Conservation (phyloP, 1,140 invertebrate genomes). For the Bombus affinis region DNA sequence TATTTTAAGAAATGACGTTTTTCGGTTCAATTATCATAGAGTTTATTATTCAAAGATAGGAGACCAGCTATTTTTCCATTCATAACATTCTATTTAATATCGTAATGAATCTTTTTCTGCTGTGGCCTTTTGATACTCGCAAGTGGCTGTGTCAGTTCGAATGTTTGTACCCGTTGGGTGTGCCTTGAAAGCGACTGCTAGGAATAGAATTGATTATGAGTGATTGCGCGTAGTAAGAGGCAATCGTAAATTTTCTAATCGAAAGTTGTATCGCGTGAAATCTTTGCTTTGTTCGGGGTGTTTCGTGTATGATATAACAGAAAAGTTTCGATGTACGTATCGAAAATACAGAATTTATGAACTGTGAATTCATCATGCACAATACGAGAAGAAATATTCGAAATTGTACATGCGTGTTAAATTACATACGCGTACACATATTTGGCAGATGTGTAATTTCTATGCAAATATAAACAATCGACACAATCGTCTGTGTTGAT, state of each 20-base stretch:
- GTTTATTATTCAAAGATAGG: too few relatives aligned
- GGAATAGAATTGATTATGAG: constrained; percentile 5
- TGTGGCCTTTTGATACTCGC: neutral
- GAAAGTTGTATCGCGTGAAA: neutral
- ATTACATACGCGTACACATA: too few relatives aligned
- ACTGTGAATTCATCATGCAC: too few relatives aligned
- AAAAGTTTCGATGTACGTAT: too few relatives aligned
- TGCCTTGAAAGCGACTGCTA: constrained; percentile 4
- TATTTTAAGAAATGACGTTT: too few relatives aligned
- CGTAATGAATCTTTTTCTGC: neutral
- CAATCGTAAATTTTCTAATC: neutral
- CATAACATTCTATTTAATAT: neutral
- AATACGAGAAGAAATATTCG: too few relatives aligned
- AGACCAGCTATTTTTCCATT: neutral
- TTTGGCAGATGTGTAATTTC: too few relatives aligned
- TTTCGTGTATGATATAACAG: neutral
- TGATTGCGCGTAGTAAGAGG: neutral
- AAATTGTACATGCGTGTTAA: too few relatives aligned
- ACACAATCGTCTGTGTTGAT: too few relatives aligned
- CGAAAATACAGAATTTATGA: too few relatives aligned
- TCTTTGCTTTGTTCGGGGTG: neutral
- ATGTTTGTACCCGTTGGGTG: neutral
- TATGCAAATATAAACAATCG: too few relatives aligned
- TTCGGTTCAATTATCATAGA: too few relatives aligned
- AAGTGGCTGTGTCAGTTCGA: neutral